Conservation (phyloP, 2,888 invertebrate species). For the Cryptosula pallasiana region DNA sequence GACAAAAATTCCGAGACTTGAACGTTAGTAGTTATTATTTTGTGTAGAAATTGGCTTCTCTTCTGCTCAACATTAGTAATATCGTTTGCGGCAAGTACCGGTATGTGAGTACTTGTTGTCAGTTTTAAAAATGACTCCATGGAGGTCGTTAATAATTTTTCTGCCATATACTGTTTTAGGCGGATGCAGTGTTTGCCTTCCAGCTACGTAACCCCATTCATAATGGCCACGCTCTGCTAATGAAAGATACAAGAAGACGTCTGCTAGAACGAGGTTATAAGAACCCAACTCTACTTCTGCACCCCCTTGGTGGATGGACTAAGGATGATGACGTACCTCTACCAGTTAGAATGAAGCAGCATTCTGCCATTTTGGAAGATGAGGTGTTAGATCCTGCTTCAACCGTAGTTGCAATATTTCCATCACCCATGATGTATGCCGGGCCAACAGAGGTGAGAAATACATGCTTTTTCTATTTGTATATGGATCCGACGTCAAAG, state of each 20-base stretch:
- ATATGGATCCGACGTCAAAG: too few species aligned
- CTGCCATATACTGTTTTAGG: too few species aligned
- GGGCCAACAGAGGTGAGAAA: slow-evolving; percentile 86
- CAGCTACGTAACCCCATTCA: slow-evolving; percentile 96
- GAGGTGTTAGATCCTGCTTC: slow-evolving; percentile 67
- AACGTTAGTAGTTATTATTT: slow-evolving; percentile 36
- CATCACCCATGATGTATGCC: slow-evolving; percentile 99
- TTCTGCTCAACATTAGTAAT: too few species aligned
- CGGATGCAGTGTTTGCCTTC: slow-evolving; percentile 97
- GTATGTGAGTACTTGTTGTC: too few species aligned
- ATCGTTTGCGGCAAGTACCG: too few species aligned
- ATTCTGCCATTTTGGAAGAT: slow-evolving; percentile 83
- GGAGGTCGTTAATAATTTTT: too few species aligned
- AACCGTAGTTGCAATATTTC: slow-evolving; percentile 94
- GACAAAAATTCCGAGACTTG: slow-evolving; percentile 64
- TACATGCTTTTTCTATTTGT: not conserved
- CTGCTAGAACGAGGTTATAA: slow-evolving; percentile 60
- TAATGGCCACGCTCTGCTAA: slow-evolving; percentile 94
- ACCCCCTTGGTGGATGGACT: slow-evolving; percentile 96
- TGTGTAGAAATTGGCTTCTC: too few species aligned
- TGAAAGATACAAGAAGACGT: slow-evolving; percentile 63
- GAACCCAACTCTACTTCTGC: slow-evolving; percentile 87
- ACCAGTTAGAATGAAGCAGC: slow-evolving; percentile 81
- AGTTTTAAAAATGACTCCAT: too few species aligned
- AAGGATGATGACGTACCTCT: slow-evolving; percentile 98